phyloP scores from a whole-genome alignment of 2,113 vertebrate genomes.

The Oceanodroma tethys region DNA sequence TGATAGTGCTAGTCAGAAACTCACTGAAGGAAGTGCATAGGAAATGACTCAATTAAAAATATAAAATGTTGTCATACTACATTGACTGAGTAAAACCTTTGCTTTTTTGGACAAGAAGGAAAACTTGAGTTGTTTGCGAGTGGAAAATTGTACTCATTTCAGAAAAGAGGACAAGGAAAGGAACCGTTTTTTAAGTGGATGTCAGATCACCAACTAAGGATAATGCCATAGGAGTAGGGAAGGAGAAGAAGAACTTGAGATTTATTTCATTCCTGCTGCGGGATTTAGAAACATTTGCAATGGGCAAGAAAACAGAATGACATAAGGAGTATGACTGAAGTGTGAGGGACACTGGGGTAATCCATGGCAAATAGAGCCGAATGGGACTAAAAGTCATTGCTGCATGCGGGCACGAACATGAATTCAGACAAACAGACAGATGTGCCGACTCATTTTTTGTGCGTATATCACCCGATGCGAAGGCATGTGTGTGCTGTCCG shows the following conservation, averaged over 20 bases:
- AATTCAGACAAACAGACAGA: not conserved
- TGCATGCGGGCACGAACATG: not conserved
- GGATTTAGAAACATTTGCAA: not conserved
- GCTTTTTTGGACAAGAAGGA: not conserved
- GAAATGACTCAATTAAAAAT: constrained; percentile 23
- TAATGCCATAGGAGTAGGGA: not conserved
- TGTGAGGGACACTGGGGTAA: not conserved
- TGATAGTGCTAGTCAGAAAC: not conserved
- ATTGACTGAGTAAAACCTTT: not conserved
- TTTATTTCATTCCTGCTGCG: not conserved
- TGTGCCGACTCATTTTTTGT: not conserved
- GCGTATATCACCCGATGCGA: not conserved
- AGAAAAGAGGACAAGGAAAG: not conserved
- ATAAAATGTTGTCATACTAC: not conserved
- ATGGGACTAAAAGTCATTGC: not conserved
- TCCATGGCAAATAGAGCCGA: not conserved
- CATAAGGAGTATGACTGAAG: not conserved
- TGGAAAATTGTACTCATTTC: not conserved
- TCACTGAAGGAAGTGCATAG: not conserved
- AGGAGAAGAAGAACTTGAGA: not conserved
- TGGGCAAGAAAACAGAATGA: not conserved
- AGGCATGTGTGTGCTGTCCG: not conserved
- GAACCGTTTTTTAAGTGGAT: not conserved
- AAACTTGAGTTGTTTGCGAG: not conserved
- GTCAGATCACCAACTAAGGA: not conserved